These are phyloP conservation scores for Tachyglossus aculeatus DNA, from an alignment of 2,797 vertebrate species.

Conservation along the genomic window DNA sequence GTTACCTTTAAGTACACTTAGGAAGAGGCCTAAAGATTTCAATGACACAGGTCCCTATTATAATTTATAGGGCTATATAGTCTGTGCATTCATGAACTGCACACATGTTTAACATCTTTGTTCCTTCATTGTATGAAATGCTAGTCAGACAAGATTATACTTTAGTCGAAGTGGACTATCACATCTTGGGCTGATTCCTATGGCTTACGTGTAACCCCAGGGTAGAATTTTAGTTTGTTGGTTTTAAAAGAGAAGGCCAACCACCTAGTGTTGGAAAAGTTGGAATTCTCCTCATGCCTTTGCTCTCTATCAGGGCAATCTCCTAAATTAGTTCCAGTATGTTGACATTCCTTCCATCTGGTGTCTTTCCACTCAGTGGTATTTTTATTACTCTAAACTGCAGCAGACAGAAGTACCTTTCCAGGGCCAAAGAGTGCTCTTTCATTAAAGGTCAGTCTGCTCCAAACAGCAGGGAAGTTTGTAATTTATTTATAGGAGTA, in stretches of 20 bases:
- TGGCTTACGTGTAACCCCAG: conserved; percentile 60
- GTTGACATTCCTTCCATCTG: conserved; percentile 69
- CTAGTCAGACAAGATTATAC: no score
- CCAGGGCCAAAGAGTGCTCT: conserved; percentile 64
- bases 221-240: conserved; percentile 66
- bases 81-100: no score
- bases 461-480: conserved; percentile 54
- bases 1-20: no score
- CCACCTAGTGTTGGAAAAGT: conserved; percentile 53
- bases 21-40: no score
- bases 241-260: conserved; percentile 65
- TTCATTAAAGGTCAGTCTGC: conserved; percentile 70
- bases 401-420: conserved; percentile 69
- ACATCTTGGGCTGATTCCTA: conserved; percentile 59
- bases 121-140: no score
- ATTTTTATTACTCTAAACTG: conserved; percentile 71
- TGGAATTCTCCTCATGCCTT: conserved; percentile 70
- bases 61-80: no score
- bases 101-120: no score
- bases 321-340: conserved; percentile 72
- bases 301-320: conserved; percentile 66
- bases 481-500: conserved; percentile 68
- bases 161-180: not conserved
- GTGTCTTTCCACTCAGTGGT: conserved; percentile 67
- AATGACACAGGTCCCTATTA: no score